Evolutionary conservation across 2,113 vertebrate species (phyloP), one percentile per base, ranked within the genome.

Genomic region (Hymenochirus boettgeri): DNA sequence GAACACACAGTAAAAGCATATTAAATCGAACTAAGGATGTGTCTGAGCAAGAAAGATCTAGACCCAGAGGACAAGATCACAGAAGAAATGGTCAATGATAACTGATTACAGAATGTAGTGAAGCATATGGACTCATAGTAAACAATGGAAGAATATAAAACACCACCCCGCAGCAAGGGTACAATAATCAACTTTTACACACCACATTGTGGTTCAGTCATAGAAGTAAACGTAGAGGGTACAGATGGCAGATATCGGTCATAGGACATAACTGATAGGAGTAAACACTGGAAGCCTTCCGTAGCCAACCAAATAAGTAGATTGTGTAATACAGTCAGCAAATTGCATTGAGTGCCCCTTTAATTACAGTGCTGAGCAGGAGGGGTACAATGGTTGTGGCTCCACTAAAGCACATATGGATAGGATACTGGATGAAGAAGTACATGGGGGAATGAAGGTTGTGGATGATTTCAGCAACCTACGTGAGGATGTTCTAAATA

Each of bases 221-320:
- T 9, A 23, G 29, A 18, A 29, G n/a, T 10, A 60, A 71, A 23
- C 25, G 39, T 2, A 63, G 23, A 1, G 61, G 46, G 18, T 23
- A 4, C 46, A 48, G 21, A 48, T 48, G 46, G 46, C 21, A 48
- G 8, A 12, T 48, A 48, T 15, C 46, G 7, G 25, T 75, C 76
- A 37, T 76, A 76, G 10, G 74, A 71, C 76, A 78, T 78, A 39
- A 31, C 74, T 18, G 73, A 58, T 45, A 77, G 23, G 17, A 77
- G 57, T 18, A 75, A 77, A 2, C 64, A 72, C 24, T 59, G 37
- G 2, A 35, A 24, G 6, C 6, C 26, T 18, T 15, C 23, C 17
- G 22, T 27, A 2, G 35, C 35, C n/a, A n/a, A n/a, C 12, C 22
- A 25, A 58, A 58, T 7, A 58, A 42, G 45, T 25, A 23, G 2